Conservation (phyloP, 2,888 invertebrate genomes). For the Mesorhabditis sp. region DNA sequence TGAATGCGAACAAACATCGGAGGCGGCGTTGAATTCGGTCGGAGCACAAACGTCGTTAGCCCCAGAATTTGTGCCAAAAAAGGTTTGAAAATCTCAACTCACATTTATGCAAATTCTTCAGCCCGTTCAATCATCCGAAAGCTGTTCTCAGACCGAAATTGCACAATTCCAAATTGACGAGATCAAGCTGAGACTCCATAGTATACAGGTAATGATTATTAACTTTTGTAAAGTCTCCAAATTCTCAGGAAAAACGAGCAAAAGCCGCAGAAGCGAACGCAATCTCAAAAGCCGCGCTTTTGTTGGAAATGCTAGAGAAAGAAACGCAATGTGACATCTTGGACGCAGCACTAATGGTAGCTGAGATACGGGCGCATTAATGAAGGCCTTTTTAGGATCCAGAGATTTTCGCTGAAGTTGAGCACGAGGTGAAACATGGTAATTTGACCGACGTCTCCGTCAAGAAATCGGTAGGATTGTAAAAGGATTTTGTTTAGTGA, state of each 20-base stretch:
- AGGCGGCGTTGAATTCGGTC: background rate
- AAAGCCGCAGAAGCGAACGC: background rate
- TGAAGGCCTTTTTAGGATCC: background rate
- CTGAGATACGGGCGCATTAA: background rate
- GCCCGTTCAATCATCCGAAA: slow-evolving; percentile 10
- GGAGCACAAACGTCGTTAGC: slow-evolving; percentile 1
- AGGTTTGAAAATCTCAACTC: background rate
- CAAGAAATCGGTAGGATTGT: background rate
- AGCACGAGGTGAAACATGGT: background rate
- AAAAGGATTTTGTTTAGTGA: background rate
- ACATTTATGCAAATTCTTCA: background rate
- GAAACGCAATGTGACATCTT: slow-evolving; percentile 3
- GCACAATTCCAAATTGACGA: slow-evolving; percentile 52
- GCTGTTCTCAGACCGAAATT: slow-evolving; percentile 42
- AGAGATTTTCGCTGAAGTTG: background rate
- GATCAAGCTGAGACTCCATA: slow-evolving; percentile 37
- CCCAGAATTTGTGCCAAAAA: background rate
- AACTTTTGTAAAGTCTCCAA: background rate
- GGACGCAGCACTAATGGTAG: background rate
- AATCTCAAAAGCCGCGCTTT: background rate
- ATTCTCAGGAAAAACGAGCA: background rate
- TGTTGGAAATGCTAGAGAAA: slow-evolving; percentile 4
- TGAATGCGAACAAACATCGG: slow-evolving; percentile 4
- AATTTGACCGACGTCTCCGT: background rate
- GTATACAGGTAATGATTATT: slow-evolving; percentile 21